Evolutionary conservation across 2,797 vertebrate species (phyloP), one percentile per base, ranked within the genome.

Genomic region (Intellagama lesueurii): DNA sequence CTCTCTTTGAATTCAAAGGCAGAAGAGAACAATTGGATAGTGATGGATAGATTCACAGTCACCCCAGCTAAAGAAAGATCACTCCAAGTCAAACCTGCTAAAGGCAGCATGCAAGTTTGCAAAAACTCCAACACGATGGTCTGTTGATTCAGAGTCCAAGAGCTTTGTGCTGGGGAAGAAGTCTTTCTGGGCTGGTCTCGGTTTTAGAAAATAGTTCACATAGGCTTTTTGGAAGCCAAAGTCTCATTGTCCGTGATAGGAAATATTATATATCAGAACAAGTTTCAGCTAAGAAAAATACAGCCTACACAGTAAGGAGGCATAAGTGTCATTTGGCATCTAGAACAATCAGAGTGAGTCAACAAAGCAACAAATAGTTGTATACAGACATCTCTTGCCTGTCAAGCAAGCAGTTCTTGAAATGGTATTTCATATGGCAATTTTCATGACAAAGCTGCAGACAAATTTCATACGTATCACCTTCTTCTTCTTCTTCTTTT

Each of bases 221-320:
- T 47, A 0, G 44, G 14, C 0, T 2, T 92, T 83, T 87, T 56
- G 52, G 87, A 85, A 7, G 78, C n/a, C 1, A 4, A 91, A 89
- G 73, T 12, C 66, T 9, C 0, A 44, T 0, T 75, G 44, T 52
- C 5, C 32, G 8, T 0, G 0, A 5, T 52, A 26, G 0, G 0
- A 73, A 3, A 83, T 87, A 72, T 79, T 79, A 68, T 69, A 32
- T 0, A 7, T 5, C 60, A 56, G 32, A 86, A 22, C 86, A 86
- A 89, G 47, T 69, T 4, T 19, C 0, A 0, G 2, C 40, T n/a
- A 89, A 47, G 30, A 72, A 28, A 90, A 94, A 75, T 56, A 73
- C 1, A 30, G 86, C 47, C 49, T 12, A 28, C 79, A 69, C 73
- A 0, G 87, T 47, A 56, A 56, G 79, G 72, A 44, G 2, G 1